These are phyloP conservation scores for Lagenorhynchus albirostris DNA, from an alignment of 2,113 vertebrate species.

Conservation along the genomic window DNA sequence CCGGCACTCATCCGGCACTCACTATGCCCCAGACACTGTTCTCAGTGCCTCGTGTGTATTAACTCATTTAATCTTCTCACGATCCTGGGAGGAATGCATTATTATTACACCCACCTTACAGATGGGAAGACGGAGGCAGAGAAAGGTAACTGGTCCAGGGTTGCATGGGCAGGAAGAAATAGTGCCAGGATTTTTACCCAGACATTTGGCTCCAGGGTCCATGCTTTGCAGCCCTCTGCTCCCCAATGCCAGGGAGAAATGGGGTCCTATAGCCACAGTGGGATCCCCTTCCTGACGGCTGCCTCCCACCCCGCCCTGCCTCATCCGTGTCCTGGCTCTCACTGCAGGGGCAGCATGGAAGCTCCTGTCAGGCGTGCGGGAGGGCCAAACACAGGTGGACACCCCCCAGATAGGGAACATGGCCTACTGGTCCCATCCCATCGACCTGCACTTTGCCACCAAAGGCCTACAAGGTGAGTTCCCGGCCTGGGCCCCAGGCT, in stretches of 20 bases:
- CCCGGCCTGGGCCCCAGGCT: too few species aligned
- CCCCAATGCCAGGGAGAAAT: not conserved
- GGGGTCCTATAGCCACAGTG: not conserved
- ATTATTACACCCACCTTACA: not conserved
- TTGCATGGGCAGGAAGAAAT: not conserved
- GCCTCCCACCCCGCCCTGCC: not conserved
- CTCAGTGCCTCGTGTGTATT: not conserved
- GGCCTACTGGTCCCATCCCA: conserved; percentile 93
- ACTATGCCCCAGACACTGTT: not conserved
- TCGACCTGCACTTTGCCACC: conserved; percentile 91
- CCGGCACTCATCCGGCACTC: not conserved
- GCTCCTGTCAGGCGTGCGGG: conserved; percentile 87
- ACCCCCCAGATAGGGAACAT: conserved; percentile 86
- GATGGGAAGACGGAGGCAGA: not conserved
- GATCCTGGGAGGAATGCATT: not conserved
- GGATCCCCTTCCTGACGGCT: not conserved
- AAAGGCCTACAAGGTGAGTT: conserved; percentile 90
- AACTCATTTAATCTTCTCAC: not conserved
- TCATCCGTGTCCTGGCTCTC: not conserved
- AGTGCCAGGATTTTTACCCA: not conserved
- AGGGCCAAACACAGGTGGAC: conserved; percentile 94
- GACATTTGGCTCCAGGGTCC: not conserved
- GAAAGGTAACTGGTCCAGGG: not conserved
- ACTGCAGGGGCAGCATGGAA: conserved; percentile 90
- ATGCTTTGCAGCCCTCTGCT: not conserved